Percentiles rank a stretch among this genome's conserved stretches.
Evolutionary conservation across 2,888 invertebrate species (phyloP).

Genomic region (Drosophila setosimentum): DNA sequence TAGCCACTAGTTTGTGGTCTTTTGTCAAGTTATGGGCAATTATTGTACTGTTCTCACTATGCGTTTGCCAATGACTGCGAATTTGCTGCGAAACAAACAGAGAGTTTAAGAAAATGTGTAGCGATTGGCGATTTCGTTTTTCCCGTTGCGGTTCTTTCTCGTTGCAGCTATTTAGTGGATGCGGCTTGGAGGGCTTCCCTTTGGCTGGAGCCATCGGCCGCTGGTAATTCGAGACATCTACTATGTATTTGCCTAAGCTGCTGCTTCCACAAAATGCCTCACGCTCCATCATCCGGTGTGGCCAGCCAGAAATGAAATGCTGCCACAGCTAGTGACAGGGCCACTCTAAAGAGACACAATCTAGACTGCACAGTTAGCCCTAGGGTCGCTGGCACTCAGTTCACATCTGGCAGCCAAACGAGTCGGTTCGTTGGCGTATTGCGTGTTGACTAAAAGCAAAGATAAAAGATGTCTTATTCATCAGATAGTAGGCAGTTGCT

Average conservation of each 20-base stretch:
- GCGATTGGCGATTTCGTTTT: slow-evolving; percentile 37
- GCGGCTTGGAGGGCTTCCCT: slow-evolving; percentile 72
- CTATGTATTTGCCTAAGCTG: slow-evolving; percentile 22
- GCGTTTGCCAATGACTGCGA: slow-evolving; percentile 31
- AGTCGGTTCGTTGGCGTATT: slow-evolving; percentile 39
- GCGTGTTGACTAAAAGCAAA: slow-evolving; percentile 11
- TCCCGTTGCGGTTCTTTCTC: slow-evolving; percentile 50
- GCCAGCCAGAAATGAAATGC: slow-evolving; percentile 48
- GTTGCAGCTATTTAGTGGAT: slow-evolving; percentile 43
- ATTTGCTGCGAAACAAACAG: slow-evolving; percentile 55
- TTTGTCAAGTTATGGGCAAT: background rate
- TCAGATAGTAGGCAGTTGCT: slow-evolving; percentile 44
- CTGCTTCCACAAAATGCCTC: slow-evolving; percentile 8
- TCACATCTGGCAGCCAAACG: slow-evolving; percentile 59
- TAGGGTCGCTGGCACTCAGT: slow-evolving; percentile 43
- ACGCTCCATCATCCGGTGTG: slow-evolving; percentile 16
- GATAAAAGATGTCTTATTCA: slow-evolving; percentile 58
- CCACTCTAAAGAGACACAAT: slow-evolving; percentile 43
- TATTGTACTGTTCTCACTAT: slow-evolving; percentile 15
- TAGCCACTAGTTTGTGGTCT: background rate
- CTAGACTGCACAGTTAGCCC: slow-evolving; percentile 22
- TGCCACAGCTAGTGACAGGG: slow-evolving; percentile 20
- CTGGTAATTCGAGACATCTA: slow-evolving; percentile 48
- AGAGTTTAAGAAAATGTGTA: slow-evolving; percentile 33
- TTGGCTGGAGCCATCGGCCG: slow-evolving; percentile 32